A percentile compares a stretch with the other conserved stretches of the same genome.
These are phyloP conservation scores for Carettochelys insculpta DNA, from an alignment of 2,113 vertebrate genomes.

Conservation along the genomic window DNA sequence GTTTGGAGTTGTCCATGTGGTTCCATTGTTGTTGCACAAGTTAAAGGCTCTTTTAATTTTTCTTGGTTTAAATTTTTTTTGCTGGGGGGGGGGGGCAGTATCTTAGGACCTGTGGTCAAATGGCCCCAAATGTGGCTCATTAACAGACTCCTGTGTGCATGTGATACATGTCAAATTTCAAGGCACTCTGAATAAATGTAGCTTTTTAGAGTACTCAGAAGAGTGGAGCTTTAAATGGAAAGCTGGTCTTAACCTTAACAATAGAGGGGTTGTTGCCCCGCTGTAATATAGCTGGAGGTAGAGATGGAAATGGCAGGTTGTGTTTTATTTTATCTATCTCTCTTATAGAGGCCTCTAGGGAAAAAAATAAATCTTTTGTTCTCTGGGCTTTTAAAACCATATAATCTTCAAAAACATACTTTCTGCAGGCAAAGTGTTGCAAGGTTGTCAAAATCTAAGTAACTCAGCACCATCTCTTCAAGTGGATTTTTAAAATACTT, in stretches of 20 bases:
- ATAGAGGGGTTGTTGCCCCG: not conserved
- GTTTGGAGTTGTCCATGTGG: not conserved
- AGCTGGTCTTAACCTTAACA: not conserved
- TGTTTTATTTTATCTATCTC: not conserved
- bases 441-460: not conserved
- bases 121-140: not conserved
- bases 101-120: not conserved
- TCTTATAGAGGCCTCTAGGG: not conserved
- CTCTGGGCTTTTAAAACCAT: not conserved
- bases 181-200: not conserved
- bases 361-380: not conserved
- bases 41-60: too few species aligned
- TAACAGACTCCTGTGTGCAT: not conserved
- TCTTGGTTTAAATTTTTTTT: too few species aligned
- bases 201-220: not conserved
- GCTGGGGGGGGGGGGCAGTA: too few species aligned
- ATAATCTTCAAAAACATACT: not conserved
- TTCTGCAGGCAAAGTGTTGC: not conserved
- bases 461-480: fast-evolving
- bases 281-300: not conserved
- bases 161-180: not conserved
- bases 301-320: not conserved
- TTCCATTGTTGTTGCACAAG: not conserved
- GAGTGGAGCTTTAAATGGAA: not conserved
- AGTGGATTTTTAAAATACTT: not conserved